A percentile compares a stretch with the other conserved stretches of the same genome.
phyloP scores from a whole-genome alignment of 2,113 vertebrate genomes.

The Dolichallabes microphthalmus region DNA sequence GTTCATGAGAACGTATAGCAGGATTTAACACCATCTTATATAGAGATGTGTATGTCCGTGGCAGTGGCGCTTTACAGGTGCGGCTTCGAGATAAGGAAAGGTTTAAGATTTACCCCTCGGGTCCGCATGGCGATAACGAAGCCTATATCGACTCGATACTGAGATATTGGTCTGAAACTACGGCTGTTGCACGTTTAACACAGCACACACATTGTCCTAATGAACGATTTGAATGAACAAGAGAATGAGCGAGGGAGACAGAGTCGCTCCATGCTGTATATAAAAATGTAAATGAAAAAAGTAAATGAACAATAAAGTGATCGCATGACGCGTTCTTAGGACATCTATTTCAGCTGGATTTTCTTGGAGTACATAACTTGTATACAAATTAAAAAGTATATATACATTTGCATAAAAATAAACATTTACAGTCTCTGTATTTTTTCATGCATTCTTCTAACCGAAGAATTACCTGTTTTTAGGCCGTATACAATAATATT shows the following conservation, averaged over 20 bases:
- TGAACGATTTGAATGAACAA: background rate
- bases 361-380: no score
- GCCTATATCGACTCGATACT: background rate
- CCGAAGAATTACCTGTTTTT: background rate
- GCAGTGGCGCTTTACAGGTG: background rate
- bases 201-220: background rate
- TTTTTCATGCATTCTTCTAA: background rate
- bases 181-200: background rate
- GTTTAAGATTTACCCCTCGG: background rate
- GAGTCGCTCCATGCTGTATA: background rate
- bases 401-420: background rate
- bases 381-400: no score
- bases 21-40: conserved; percentile 9
- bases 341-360: no score
- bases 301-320: background rate
- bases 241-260: background rate
- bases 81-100: conserved; percentile 13
- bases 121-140: background rate
- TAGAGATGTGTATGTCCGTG: background rate
- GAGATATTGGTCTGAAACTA: background rate
- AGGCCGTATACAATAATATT: background rate
- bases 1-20: background rate
- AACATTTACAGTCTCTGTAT: background rate
- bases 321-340: no score
- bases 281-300: background rate